Conservation (phyloP, 2,797 vertebrate species). For the Sebastes taczanowskii region DNA sequence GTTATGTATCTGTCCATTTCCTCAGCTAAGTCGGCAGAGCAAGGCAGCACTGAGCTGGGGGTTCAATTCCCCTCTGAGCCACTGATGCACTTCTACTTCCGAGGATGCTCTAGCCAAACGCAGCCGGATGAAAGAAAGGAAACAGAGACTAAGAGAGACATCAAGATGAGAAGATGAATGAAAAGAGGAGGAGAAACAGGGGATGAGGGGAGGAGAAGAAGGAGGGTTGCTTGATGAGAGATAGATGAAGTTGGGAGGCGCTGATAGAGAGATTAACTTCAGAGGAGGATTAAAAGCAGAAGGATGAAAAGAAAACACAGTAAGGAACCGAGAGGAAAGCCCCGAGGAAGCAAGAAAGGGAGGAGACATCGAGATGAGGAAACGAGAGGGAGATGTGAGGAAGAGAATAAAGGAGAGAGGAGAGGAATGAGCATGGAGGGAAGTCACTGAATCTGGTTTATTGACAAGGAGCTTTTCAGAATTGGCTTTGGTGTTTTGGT, state of each 20-base stretch:
- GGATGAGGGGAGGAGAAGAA: neutral
- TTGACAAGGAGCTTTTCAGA: no score
- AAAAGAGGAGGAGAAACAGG: neutral
- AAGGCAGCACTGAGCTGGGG: neutral
- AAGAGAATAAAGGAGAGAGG: neutral
- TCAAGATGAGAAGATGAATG: neutral
- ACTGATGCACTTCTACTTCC: neutral
- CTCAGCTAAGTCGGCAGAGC: neutral
- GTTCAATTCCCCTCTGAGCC: neutral
- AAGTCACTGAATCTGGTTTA: neutral
- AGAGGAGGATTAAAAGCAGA: conserved; percentile 11
- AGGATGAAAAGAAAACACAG: conserved; percentile 28
- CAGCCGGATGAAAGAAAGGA: neutral
- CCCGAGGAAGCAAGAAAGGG: neutral
- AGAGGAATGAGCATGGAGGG: neutral
- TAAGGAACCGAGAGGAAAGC: neutral
- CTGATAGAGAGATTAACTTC: conserved; percentile 34
- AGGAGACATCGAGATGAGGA: neutral
- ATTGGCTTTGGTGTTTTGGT: no score
- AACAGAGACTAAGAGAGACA: neutral
- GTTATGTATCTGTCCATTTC: neutral
- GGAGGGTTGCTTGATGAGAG: conserved; percentile 4
- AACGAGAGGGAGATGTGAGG: neutral
- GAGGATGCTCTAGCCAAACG: neutral
- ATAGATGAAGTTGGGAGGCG: neutral